phyloP scores from a whole-genome alignment of 2,797 vertebrate genomes.

The Falco novaeseelandiae region DNA sequence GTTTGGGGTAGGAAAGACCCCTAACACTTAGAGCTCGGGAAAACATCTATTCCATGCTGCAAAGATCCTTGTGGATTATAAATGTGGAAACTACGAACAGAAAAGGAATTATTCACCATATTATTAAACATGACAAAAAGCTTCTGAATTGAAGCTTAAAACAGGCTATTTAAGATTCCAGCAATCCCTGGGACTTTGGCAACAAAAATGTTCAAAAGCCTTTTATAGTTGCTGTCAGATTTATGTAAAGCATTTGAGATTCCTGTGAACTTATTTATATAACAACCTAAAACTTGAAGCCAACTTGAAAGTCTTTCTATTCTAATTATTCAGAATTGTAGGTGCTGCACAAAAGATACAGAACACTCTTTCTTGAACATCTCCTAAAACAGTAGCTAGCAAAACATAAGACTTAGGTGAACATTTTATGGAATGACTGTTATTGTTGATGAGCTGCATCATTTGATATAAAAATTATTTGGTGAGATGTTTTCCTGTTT shows the following conservation, averaged over 20 bases:
- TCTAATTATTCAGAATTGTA: slow-evolving; percentile 77
- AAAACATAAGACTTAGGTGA: slow-evolving; percentile 6
- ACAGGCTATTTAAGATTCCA: slow-evolving; percentile 80
- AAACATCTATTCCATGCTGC: slow-evolving; percentile 66
- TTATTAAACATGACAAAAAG: slow-evolving; percentile 85
- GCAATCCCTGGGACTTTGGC: slow-evolving; percentile 81
- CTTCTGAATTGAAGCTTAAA: slow-evolving; percentile 80
- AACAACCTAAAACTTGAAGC: slow-evolving; percentile 80
- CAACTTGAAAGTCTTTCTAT: slow-evolving; percentile 79
- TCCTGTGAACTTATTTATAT: slow-evolving; percentile 83
- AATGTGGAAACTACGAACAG: slow-evolving; percentile 68
- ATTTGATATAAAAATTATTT: background rate
- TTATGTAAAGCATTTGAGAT: slow-evolving; percentile 81
- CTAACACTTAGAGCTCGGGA: slow-evolving; percentile 64
- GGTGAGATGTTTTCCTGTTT: slow-evolving; percentile 1
- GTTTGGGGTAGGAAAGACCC: slow-evolving; percentile 58
- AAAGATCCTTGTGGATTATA: slow-evolving; percentile 76
- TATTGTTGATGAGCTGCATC: background rate
- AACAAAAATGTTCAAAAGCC: slow-evolving; percentile 83
- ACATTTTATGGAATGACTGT: background rate
- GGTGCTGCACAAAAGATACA: slow-evolving; percentile 62
- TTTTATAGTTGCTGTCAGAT: slow-evolving; percentile 84
- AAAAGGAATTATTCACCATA: slow-evolving; percentile 81
- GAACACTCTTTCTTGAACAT: slow-evolving; percentile 50
- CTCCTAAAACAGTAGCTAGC: slow-evolving; percentile 51